Evolutionary conservation across 2,113 vertebrate genomes (phyloP), one percentile per base, ranked within the genome.

Genomic region (Cyphomyrus plagiostoma): DNA sequence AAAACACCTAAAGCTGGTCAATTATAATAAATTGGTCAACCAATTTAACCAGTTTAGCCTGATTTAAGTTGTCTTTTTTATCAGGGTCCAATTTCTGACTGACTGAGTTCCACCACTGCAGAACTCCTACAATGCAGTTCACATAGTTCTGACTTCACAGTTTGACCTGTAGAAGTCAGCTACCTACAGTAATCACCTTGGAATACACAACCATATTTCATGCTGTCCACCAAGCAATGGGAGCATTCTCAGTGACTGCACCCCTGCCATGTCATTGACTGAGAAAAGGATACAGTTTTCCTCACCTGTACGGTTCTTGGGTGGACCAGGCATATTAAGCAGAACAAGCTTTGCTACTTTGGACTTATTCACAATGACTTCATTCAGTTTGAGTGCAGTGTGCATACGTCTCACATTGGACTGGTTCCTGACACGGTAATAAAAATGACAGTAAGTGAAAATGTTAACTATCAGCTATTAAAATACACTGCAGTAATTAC

Each of bases 261-360:
- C 11, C 35, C 19, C 19, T 39, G n/a, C 39, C 56, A 70, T 23
- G 58, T 39, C 56, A 70, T 48, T 66, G 80, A 3, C 9, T 9
- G 74, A 48, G 39, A 66, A 26, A 95, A 97, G 97, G 97, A 99
- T 99, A 99, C 98, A 99, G 95, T 98, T 99, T 93, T 99, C 98
- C 2, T 98, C 97, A 4, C 98, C 98, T 77, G 97, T 96, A 10
- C 97, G 95, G 93, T 99, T 99, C 94, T 96, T 98, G 2, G 98
- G 98, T 50, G 98, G 98, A 23, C 98, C 98, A 0, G 98, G 98
- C 98, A 99, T 99, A 94, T 99, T 99, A 89, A 99, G 96, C 93
- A 99, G 95, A 88, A 99, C 97, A 0, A 99, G 96, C 91, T 98
- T 99, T 42, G 98, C 98, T 0, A 98, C 96, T 90, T 97, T 97